These are phyloP conservation scores for Scomber japonicus DNA, from an alignment of 2,113 vertebrate species.

Conservation along the genomic window DNA sequence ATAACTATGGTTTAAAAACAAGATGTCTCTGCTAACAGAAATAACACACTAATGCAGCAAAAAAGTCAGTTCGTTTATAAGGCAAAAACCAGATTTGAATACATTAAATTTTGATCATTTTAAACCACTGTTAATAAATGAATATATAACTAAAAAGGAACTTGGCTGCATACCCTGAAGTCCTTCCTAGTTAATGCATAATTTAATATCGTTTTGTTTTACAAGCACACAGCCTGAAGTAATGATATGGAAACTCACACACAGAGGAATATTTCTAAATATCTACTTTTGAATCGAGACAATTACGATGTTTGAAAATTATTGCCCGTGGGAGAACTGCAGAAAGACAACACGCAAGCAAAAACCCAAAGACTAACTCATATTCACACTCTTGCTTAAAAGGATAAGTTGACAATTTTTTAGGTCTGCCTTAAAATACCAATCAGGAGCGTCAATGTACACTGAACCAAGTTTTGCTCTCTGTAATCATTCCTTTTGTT, in stretches of 20 bases:
- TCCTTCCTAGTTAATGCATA: slow-evolving; percentile 24
- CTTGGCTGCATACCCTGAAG: neutral
- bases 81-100: neutral
- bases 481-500: too few species aligned
- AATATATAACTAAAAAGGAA: neutral
- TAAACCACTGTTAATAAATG: slow-evolving; percentile 10
- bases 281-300: slow-evolving; percentile 1
- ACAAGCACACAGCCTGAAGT: slow-evolving; percentile 27
- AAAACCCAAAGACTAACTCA: neutral
- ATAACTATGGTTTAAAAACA: neutral
- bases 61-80: neutral
- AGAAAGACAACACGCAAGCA: neutral
- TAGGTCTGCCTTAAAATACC: too few species aligned
- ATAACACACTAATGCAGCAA: neutral
- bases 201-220: slow-evolving; percentile 37
- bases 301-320: slow-evolving; percentile 26
- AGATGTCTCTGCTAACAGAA: neutral
- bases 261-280: slow-evolving; percentile 37
- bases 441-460: too few species aligned
- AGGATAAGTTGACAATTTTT: too few species aligned
- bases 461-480: too few species aligned
- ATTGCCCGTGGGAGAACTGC: neutral
- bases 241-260: slow-evolving; percentile 22
- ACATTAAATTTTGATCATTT: neutral
- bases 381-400: neutral